Conservation (phyloP, 1,140 invertebrate genomes). For the Trichonephila clavipes region DNA sequence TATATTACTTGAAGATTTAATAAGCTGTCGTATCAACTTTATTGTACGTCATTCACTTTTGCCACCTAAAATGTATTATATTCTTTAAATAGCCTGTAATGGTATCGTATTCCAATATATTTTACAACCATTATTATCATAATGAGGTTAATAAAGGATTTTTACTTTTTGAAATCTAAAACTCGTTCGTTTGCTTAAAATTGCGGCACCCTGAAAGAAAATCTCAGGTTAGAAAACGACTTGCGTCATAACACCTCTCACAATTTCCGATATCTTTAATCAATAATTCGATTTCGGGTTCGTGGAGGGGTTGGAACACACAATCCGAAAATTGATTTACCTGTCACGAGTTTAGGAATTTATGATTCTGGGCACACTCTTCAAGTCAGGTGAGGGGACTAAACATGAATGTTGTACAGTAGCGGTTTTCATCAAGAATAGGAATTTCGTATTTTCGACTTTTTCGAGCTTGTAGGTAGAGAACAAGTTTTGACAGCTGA, state of each 20-base stretch:
- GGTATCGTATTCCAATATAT: conserved; percentile 2
- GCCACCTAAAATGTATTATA: too few relatives aligned
- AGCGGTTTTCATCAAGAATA: neutral
- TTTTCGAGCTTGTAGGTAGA: neutral
- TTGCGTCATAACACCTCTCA: neutral
- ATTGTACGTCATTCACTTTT: too few relatives aligned
- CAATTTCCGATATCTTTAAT: neutral
- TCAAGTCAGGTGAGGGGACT: neutral
- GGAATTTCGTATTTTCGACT: neutral
- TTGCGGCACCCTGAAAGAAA: neutral
- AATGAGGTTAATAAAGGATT: neutral
- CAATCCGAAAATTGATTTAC: conserved; percentile 38
- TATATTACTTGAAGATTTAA: too few relatives aligned
- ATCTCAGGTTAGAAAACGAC: neutral
- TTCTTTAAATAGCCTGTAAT: neutral
- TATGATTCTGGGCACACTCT: conserved; percentile 13
- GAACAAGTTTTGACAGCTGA: neutral
- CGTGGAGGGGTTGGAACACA: neutral
- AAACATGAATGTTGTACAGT: neutral
- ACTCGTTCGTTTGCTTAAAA: neutral
- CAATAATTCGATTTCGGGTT: neutral
- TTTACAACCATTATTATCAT: neutral
- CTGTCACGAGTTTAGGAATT: conserved; percentile 19
- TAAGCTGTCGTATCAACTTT: too few relatives aligned
- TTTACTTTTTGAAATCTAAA: neutral